phyloP scores from a whole-genome alignment of 2,797 vertebrate genomes.

The Mycteria americana region DNA sequence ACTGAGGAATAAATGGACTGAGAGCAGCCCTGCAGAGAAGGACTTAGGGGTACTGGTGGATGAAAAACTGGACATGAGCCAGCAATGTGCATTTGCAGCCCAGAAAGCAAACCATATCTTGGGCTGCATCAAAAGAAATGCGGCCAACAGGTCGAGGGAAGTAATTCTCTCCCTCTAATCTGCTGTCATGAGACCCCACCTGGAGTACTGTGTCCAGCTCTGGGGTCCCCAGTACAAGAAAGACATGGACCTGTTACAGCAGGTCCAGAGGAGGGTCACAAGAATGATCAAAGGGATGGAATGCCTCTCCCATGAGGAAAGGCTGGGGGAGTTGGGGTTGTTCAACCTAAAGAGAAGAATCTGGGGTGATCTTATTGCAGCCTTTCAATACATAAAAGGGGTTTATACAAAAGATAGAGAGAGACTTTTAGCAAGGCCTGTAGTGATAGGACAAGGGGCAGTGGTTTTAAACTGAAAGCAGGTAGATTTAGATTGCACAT shows the following conservation, averaged over 20 bases:
- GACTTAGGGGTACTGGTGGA: neutral
- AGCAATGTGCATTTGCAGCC: neutral
- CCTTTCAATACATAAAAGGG: neutral
- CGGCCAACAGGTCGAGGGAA: accelerated
- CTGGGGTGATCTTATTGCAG: neutral
- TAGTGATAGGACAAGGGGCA: neutral
- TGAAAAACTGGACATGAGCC: neutral
- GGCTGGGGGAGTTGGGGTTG: neutral
- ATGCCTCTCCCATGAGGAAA: neutral
- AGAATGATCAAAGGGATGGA: neutral
- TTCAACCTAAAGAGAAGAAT: neutral
- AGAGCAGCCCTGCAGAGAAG: neutral
- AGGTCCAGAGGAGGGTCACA: neutral
- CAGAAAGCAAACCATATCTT: neutral
- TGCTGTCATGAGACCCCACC: neutral
- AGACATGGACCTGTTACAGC: neutral
- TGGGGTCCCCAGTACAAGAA: neutral
- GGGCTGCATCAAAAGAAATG: neutral
- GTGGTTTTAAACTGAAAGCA: neutral
- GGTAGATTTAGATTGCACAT: no score
- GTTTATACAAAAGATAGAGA: neutral
- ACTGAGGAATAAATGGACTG: neutral
- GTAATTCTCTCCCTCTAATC: neutral
- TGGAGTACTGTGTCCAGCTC: neutral
- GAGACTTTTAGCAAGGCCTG: neutral